Evolutionary conservation across 2,888 invertebrate species (phyloP), one percentile per base, ranked within the genome.

Genomic region (Papilio elwesi): DNA sequence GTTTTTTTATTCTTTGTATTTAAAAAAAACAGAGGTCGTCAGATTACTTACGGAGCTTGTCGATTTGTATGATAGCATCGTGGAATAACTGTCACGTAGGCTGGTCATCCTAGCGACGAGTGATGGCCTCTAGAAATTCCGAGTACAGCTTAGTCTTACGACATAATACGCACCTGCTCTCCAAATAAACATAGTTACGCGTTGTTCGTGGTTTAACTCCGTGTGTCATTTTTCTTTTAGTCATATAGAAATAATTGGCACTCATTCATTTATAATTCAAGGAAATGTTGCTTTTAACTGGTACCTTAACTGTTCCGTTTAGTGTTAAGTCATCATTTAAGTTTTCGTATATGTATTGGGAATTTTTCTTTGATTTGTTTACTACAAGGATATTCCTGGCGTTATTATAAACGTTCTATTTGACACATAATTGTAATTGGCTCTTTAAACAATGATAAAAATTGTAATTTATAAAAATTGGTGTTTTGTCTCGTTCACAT

Each of bases 111-210:
- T 4, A 26, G 43, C 43, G 7, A 43, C 7, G 43, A 43, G 9
- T 43, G 9, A 9, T 43, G 15, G 10, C 15, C 43, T 62, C 59
- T n/a, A 38, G 38, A 62, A 62, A n/a, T 8, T 43, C 43, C 10
- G 43, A 43, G n/a, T 43, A n/a, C 38, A 8, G 15, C 9, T 87
- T 89, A 85, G 84, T 89, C 88, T 85, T 90, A 89, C 43, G 43
- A 43, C 10, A 43, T 85, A 86, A 82, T 84, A 78, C 77, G 78
- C 83, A 88, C 82, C 82, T 86, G 84, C 81, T 79, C 85, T 81
- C 84, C 85, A 88, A 90, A 88, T 87, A 91, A 89, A 90, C 84
- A 83, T 77, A 79, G 84, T 87, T 88, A 88, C 87, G 86, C 84
- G 84, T 82, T 80, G 51, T 43, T 83, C 76, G 92, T 90, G 84